Evolutionary conservation across 2,113 vertebrate species (phyloP).

Genomic region (Hyaena hyaena): DNA sequence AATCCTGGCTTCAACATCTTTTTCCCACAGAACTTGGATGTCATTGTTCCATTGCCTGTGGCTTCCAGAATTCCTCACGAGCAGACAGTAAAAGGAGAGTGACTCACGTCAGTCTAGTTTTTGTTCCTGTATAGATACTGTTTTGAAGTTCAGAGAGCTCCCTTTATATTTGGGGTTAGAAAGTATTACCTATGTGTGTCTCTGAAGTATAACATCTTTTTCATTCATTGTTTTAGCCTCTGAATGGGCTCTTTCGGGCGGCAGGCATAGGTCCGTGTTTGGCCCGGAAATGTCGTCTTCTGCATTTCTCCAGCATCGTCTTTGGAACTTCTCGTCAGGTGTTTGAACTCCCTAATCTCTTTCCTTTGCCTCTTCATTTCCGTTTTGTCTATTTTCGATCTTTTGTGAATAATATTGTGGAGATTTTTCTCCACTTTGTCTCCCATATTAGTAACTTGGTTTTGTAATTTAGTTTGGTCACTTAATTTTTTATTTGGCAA

Average conservation of each 20-base stretch:
- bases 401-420: neutral
- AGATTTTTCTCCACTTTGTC: neutral
- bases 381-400: neutral
- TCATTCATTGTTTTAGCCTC: neutral
- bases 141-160: neutral
- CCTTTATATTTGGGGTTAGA: neutral
- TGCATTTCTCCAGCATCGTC: neutral
- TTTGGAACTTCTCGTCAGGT: neutral
- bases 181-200: neutral
- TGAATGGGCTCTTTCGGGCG: neutral
- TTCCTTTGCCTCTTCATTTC: neutral
- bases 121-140: neutral
- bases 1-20: neutral
- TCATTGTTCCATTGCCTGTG: neutral
- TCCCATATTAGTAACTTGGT: neutral
- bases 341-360: neutral
- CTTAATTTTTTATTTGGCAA: neutral
- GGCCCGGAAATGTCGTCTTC: neutral
- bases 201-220: neutral
- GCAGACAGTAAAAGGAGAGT: neutral
- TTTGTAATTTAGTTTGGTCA: conserved; percentile 3
- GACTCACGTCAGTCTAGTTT: neutral
- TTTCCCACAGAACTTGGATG: neutral
- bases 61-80: neutral
- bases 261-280: neutral